Percentiles rank a stretch among this genome's conserved stretches.
phyloP scores from a whole-genome alignment of 2,113 vertebrate species.

The Bolborhynchus lineola region DNA sequence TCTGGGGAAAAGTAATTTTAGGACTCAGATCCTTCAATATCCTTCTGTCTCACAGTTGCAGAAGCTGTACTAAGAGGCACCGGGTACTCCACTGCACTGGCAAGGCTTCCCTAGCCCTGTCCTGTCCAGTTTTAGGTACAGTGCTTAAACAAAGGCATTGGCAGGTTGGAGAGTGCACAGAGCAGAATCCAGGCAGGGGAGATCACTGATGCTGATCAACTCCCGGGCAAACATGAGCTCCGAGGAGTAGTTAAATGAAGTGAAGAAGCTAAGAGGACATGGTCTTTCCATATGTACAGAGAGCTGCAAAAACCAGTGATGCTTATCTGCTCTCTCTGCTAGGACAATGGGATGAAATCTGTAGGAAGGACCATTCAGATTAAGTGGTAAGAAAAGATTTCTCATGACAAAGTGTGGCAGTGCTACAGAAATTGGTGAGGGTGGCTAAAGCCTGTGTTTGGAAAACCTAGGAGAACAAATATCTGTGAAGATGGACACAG shows the following conservation, averaged over 20 bases:
- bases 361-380: neutral
- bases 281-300: neutral
- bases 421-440: neutral
- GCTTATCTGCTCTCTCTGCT: neutral
- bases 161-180: neutral
- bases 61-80: neutral
- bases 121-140: neutral
- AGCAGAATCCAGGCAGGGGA: neutral
- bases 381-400: neutral
- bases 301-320: rapidly evolving
- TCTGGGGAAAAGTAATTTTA: neutral
- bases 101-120: neutral
- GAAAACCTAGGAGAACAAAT: neutral
- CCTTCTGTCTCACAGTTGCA: neutral
- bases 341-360: neutral
- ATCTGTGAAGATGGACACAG: neutral
- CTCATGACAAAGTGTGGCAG: neutral
- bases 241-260: neutral
- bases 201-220: neutral
- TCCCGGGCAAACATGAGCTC: neutral
- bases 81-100: neutral
- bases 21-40: neutral
- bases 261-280: neutral
- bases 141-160: neutral
- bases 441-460: neutral